Percentiles rank a stretch among this genome's conserved stretches.
phyloP scores from a whole-genome alignment of 2,888 invertebrate species.

The Serripes groenlandicus region DNA sequence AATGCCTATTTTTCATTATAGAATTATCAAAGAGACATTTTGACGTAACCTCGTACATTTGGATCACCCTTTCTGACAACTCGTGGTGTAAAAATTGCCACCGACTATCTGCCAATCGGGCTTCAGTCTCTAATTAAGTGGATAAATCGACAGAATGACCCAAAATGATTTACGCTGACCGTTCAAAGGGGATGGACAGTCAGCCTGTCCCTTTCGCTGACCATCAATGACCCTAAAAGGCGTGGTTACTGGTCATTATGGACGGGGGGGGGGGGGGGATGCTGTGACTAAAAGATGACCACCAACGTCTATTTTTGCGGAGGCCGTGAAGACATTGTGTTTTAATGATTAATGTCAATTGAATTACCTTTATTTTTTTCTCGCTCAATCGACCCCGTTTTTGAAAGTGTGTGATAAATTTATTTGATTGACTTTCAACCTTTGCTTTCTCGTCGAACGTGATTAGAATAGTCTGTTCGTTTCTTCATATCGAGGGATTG shows the following conservation, averaged over 20 bases:
- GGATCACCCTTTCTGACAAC: neutral
- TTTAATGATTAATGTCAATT: slow-evolving; percentile 15
- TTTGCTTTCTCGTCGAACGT: too few species aligned
- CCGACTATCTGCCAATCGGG: neutral
- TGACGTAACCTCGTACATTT: neutral
- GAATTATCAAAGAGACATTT: neutral
- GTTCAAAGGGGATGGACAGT: neutral
- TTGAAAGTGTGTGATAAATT: too few species aligned
- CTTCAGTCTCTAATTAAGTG: slow-evolving; percentile 15
- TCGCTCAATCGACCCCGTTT: slow-evolving; percentile 17
- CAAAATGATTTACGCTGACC: slow-evolving; percentile 18
- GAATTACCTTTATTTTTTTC: slow-evolving; percentile 13
- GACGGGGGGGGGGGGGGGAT: neutral
- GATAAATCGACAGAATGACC: neutral
- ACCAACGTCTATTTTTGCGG: slow-evolving; percentile 33
- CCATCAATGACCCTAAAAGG: slow-evolving; percentile 32
- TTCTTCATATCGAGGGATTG: too few species aligned
- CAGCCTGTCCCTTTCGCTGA: neutral
- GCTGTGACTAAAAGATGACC: slow-evolving; percentile 32
- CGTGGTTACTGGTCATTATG: slow-evolving; percentile 37
- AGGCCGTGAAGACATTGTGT: neutral
- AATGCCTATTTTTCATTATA: slow-evolving; percentile 2
- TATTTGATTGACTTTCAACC: too few species aligned
- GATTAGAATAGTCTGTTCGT: too few species aligned
- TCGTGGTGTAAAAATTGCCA: slow-evolving; percentile 5